Base-by-base conservation (phyloP, 2,113 vertebrate genomes). In the Prionailurus viverrinus region DNA sequence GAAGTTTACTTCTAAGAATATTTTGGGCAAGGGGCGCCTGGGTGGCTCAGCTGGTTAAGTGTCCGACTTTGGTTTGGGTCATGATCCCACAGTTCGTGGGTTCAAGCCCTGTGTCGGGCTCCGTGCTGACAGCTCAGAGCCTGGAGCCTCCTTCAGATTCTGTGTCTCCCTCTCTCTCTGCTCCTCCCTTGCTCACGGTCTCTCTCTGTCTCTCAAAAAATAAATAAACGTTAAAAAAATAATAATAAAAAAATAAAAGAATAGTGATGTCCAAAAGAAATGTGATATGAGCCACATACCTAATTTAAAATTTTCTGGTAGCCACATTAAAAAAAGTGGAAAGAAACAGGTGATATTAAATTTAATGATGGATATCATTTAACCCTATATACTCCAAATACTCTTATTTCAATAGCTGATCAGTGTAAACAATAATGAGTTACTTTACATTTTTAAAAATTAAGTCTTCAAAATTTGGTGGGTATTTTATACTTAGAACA, bases 1-100 rank as follows among this genome's bases (percentile, higher is more conserved):
- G 58, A 91, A 41, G 69, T 96, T 92, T 95, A 66, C 81, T 93
- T 89, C 78, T 39, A 86, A 71, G 69, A 74, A 74, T 66, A 73
- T 90, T 84, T 39, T 4, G 39, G 39, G 19, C 31, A 48, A 61
- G 19, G 58, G 19, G 21, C 7, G 23, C 58, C 58, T 23, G 58
- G 7, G 58, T 61, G 58, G 21, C 58, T 61, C 58, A 8, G 7
- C 23, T 21, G 58, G 21, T 61, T 61, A 61, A 61, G 58, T 8
- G 23, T 61, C 58, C 8, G 58, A 9, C 58, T 25, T 61, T 61
- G 21, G 7, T 8, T 23, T 7, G 23, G 58, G 18, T 61, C 58
- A 61, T 61, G 58, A 61, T 61, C 58, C 23, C 21, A 61, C 58
- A 61, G 58, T 61, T 61, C 0, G 8, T 61, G 58, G 58, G 58